Conservation (phyloP, 2,888 invertebrate species). For the Clitarchus hookeri region DNA sequence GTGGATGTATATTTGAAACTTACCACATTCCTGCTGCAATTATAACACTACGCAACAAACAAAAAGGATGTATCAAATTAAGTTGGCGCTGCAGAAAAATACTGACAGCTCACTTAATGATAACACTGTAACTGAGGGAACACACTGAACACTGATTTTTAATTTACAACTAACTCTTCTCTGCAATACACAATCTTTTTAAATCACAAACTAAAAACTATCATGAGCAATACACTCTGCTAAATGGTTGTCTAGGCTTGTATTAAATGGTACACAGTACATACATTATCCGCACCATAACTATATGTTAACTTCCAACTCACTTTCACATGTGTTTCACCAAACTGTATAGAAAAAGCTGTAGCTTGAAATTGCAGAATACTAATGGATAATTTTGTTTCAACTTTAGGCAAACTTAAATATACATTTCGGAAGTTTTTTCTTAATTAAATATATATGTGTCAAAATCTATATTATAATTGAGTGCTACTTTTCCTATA, state of each 20-base stretch:
- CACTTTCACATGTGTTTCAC: neutral
- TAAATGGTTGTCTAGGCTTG: neutral
- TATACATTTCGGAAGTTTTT: neutral
- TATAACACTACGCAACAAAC: too few species aligned
- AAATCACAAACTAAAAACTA: neutral
- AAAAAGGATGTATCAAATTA: too few species aligned
- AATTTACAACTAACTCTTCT: neutral
- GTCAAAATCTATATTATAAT: neutral
- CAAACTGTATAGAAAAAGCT: neutral
- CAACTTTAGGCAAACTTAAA: too few species aligned
- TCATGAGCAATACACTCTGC: neutral
- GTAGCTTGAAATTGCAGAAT: too few species aligned
- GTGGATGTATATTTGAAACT: neutral
- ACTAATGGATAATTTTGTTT: too few species aligned
- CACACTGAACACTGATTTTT: too few species aligned
- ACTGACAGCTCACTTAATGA: too few species aligned
- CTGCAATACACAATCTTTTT: neutral
- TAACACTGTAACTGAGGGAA: too few species aligned
- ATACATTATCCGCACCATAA: neutral
- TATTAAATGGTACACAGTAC: neutral
- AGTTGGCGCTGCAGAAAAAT: too few species aligned
- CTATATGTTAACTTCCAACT: neutral
- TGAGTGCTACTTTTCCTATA: neutral
- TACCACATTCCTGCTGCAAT: neutral
- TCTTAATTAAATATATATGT: neutral